A percentile compares a stretch with the other conserved stretches of the same genome.
Evolutionary conservation across 2,888 invertebrate species (phyloP).

Genomic region (Meteorus colon): DNA sequence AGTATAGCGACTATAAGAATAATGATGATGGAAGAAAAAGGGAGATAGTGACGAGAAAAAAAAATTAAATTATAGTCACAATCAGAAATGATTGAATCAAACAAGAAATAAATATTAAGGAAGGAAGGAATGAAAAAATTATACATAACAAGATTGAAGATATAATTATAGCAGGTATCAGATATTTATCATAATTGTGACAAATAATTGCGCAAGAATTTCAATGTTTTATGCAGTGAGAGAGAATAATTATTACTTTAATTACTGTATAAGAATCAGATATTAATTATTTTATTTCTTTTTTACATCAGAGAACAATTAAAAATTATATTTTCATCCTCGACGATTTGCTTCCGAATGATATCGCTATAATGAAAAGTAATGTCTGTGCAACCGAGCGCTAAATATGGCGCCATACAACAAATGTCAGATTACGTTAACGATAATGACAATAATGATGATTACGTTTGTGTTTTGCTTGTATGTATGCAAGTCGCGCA

Average conservation of each 20-base stretch:
- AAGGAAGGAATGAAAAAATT: background rate
- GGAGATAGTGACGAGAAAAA: background rate
- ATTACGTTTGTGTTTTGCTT: background rate
- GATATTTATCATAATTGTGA: constrained; percentile 2
- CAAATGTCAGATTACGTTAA: constrained; percentile 24
- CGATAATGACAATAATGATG: constrained; percentile 29
- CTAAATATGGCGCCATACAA: constrained; percentile 3
- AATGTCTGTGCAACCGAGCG: background rate
- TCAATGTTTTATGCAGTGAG: background rate
- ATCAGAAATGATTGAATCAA: background rate
- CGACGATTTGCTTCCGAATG: background rate
- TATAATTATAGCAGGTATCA: background rate
- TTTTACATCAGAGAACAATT: background rate
- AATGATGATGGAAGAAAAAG: background rate
- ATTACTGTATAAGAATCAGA: background rate
- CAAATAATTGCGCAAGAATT: background rate
- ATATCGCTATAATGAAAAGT: background rate
- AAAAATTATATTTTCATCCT: background rate
- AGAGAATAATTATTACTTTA: background rate
- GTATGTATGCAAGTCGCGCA: background rate
- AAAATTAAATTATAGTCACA: background rate
- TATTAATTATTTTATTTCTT: background rate
- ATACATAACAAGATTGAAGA: no score
- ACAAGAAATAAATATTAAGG: background rate
- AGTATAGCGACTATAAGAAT: background rate